Evolutionary conservation across 1,140 invertebrate species (phyloP).

Genomic region (Melitaea cinxia): DNA sequence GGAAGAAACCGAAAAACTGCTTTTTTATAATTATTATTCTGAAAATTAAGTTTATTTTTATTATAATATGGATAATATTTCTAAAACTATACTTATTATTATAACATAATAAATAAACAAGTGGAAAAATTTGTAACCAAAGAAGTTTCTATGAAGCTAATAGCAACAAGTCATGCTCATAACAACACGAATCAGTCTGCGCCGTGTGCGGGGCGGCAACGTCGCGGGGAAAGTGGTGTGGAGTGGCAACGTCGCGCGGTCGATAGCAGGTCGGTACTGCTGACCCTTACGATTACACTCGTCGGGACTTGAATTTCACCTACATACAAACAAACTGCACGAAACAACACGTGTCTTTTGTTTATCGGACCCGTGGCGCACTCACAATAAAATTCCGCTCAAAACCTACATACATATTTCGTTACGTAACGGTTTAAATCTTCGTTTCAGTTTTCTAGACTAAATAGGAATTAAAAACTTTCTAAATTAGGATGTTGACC

Average conservation of each 20-base stretch:
- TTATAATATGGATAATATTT: no score
- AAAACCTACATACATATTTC: slow-evolving; percentile 13
- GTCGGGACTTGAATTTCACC: slow-evolving; percentile 9
- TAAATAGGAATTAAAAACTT: background rate
- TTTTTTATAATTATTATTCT: background rate
- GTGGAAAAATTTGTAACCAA: slow-evolving; percentile 8
- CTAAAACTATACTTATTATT: background rate
- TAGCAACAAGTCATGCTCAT: slow-evolving; percentile 46
- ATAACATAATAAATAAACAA: background rate
- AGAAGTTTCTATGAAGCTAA: slow-evolving; percentile 21
- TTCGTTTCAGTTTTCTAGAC: background rate
- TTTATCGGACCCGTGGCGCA: slow-evolving; percentile 20
- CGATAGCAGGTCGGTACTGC: slow-evolving; percentile 29
- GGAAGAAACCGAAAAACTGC: background rate
- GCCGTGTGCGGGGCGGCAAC: slow-evolving; percentile 45
- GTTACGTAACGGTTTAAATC: slow-evolving; percentile 3
- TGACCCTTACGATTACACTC: slow-evolving; percentile 27
- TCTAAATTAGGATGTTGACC: no score
- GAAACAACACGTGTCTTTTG: slow-evolving; percentile 33
- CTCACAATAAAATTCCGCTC: background rate
- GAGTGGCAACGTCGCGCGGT: slow-evolving; percentile 41
- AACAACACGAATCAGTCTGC: slow-evolving; percentile 28
- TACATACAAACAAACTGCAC: slow-evolving; percentile 12
- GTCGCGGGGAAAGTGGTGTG: slow-evolving; percentile 42
- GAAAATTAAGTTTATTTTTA: no score